A percentile compares a stretch with the other conserved stretches of the same genome.
Evolutionary conservation across 2,888 invertebrate genomes (phyloP).

Genomic region (Platynereis dumerilii): DNA sequence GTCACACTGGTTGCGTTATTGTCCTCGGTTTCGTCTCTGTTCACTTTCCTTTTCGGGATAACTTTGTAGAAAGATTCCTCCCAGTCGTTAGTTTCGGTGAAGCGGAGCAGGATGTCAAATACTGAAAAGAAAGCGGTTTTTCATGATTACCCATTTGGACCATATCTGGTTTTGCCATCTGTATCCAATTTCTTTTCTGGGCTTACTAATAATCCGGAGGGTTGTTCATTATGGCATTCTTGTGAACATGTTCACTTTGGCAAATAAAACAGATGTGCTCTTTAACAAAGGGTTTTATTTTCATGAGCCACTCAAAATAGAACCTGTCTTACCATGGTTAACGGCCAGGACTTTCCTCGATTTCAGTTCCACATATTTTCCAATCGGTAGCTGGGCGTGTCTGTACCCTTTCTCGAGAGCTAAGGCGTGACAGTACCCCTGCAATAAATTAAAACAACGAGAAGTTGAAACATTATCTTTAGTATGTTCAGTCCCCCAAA

Average conservation of each 20-base stretch:
- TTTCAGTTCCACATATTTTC: constrained; percentile 88
- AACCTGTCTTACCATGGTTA: constrained; percentile 82
- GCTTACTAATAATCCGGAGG: too few species aligned
- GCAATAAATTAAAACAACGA: constrained; percentile 35
- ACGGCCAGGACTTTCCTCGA: constrained; percentile 92
- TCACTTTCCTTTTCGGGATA: constrained; percentile 60
- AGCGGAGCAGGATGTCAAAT: constrained; percentile 65
- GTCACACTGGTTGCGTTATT: too few species aligned
- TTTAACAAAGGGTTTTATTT: too few species aligned
- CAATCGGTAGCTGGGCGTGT: constrained; percentile 85
- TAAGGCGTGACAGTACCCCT: constrained; percentile 84
- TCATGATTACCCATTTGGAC: too few species aligned
- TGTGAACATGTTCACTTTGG: too few species aligned
- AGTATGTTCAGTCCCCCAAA: background rate
- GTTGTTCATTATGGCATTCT: too few species aligned
- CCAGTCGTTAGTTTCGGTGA: constrained; percentile 63
- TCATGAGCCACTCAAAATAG: too few species aligned
- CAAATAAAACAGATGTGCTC: too few species aligned
- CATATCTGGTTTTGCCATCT: too few species aligned
- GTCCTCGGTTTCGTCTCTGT: background rate
- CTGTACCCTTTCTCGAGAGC: constrained; percentile 79
- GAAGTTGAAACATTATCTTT: too few species aligned
- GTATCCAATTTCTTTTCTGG: too few species aligned
- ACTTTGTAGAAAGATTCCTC: constrained; percentile 59
- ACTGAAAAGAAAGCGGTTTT: constrained; percentile 49